phyloP scores from a whole-genome alignment of 2,113 vertebrate species.

The Irena cyanogastra region DNA sequence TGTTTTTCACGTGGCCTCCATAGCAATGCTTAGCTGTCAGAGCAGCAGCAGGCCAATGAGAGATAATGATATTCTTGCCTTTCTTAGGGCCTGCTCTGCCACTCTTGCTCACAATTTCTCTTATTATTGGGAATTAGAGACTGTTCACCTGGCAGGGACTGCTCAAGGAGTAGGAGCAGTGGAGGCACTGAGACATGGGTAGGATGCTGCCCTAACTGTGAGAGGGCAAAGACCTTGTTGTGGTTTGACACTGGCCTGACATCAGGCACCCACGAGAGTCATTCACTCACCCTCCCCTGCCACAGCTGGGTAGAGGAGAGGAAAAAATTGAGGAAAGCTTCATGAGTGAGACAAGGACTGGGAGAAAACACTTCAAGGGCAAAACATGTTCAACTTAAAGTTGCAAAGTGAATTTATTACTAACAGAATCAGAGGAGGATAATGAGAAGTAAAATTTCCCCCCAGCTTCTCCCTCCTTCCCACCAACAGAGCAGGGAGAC shows the following conservation, averaged over 20 bases:
- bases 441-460: not conserved
- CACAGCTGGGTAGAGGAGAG: too few relatives aligned
- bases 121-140: not conserved
- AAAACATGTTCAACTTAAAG: not conserved
- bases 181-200: not conserved
- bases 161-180: not conserved
- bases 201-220: fast-evolving
- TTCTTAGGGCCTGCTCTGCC: not conserved
- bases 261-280: not conserved
- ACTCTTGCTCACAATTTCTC: not conserved
- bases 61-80: not conserved
- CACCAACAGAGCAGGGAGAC: not conserved
- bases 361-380: not conserved
- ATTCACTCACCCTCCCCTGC: fast-evolving
- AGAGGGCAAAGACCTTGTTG: not conserved
- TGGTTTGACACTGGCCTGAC: not conserved
- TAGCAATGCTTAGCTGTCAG: not conserved
- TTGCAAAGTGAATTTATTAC: not conserved
- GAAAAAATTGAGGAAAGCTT: not conserved
- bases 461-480: not conserved
- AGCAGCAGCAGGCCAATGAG: not conserved
- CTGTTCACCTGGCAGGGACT: not conserved
- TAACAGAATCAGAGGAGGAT: not conserved
- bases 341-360: not conserved
- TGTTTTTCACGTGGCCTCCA: not conserved